A percentile compares a stretch with the other conserved stretches of the same genome.
phyloP scores from a whole-genome alignment of 1,140 invertebrate genomes.

The Trichogramma pretiosum region DNA sequence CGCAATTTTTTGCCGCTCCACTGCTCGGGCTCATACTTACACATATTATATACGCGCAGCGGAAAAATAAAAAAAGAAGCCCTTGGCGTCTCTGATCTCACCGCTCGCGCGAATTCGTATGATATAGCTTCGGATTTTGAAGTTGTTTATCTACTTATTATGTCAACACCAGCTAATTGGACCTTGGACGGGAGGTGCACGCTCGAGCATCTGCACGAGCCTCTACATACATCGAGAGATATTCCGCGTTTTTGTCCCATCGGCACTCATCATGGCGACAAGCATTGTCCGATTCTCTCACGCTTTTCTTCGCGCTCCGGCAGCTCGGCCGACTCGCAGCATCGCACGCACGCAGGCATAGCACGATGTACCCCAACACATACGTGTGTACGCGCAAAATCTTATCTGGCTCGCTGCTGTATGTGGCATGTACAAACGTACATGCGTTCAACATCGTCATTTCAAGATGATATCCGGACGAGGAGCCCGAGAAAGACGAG shows the following conservation, averaged over 20 bases:
- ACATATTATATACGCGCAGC: slow-evolving; percentile 1
- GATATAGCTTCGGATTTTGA: slow-evolving; percentile 16
- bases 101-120: too few relatives aligned
- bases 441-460: too few relatives aligned
- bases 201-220: slow-evolving; percentile 11
- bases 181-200: slow-evolving; percentile 13
- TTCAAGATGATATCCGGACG: too few relatives aligned
- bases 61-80: slow-evolving; percentile 16
- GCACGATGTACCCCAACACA: too few relatives aligned
- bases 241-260: background rate
- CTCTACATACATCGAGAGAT: background rate
- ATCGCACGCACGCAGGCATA: slow-evolving; percentile 16
- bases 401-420: too few relatives aligned
- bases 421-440: too few relatives aligned
- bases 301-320: slow-evolving; percentile 3
- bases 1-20: too few relatives aligned
- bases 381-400: too few relatives aligned
- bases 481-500: slow-evolving; percentile 3
- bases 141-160: slow-evolving; percentile 25
- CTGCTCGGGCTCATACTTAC: too few relatives aligned
- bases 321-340: slow-evolving; percentile 6
- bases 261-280: background rate
- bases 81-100: slow-evolving; percentile 23
- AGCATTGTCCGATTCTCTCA: slow-evolving; percentile 8
- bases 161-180: slow-evolving; percentile 24